Percentiles rank a stretch among this genome's conserved stretches.
These are phyloP conservation scores for Ceratitis capitata DNA, from an alignment of 1,140 invertebrate genomes.

Conservation along the genomic window DNA sequence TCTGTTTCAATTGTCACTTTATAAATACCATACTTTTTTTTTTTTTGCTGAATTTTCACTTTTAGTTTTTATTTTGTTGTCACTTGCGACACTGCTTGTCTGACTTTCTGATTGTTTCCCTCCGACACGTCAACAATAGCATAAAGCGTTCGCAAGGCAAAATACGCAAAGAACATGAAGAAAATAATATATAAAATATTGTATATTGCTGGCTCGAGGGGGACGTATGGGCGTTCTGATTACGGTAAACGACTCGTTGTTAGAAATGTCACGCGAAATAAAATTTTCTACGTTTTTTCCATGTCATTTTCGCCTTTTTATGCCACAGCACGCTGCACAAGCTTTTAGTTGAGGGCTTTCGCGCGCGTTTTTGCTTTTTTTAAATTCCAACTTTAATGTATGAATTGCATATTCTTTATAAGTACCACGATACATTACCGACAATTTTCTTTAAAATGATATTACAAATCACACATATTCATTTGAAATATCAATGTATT, in stretches of 20 bases:
- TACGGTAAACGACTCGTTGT: neutral
- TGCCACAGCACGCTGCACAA: neutral
- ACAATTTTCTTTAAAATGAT: neutral
- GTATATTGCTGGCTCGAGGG: neutral
- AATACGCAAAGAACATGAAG: neutral
- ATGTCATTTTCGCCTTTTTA: conserved; percentile 52
- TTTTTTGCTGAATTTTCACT: neutral
- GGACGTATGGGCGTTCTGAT: too few relatives aligned
- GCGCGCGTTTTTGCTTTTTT: neutral
- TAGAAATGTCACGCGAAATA: conserved; percentile 49
- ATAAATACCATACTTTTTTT: neutral
- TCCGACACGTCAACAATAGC: neutral
- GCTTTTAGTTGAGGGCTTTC: neutral
- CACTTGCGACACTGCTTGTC: neutral
- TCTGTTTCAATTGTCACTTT: neutral
- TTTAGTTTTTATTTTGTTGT: neutral
- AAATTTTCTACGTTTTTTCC: conserved; percentile 63
- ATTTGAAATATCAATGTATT: neutral
- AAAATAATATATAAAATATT: neutral
- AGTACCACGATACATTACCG: neutral
- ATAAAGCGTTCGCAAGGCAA: neutral
- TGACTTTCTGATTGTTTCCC: neutral
- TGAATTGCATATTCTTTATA: neutral
- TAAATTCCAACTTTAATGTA: neutral
- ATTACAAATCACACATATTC: neutral